Evolutionary conservation across 2,113 vertebrate species (phyloP).

Genomic region (Psephotus haematonotus): DNA sequence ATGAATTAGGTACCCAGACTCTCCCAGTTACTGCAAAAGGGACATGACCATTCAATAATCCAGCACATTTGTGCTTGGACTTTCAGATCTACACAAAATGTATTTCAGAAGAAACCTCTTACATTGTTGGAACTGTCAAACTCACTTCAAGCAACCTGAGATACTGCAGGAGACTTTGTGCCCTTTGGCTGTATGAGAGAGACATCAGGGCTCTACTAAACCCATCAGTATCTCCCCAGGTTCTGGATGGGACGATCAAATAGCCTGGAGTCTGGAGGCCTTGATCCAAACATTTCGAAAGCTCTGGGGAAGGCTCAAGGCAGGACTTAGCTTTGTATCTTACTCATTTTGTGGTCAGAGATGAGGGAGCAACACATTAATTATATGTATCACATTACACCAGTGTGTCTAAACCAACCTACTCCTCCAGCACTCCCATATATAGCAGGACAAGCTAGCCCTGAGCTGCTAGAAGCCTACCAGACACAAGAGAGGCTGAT

Average conservation of each 20-base stretch:
- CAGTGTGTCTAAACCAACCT: neutral
- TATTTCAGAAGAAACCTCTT: neutral
- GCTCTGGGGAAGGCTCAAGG: neutral
- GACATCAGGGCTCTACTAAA: neutral
- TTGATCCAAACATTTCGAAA: neutral
- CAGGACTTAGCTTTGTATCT: neutral
- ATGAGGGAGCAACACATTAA: neutral
- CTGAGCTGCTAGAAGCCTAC: neutral
- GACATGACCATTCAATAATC: neutral
- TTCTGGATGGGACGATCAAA: fast-evolving
- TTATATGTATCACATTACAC: neutral
- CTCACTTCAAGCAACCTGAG: neutral
- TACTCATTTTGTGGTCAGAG: neutral
- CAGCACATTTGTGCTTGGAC: neutral
- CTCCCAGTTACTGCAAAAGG: neutral
- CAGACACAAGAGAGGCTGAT: neutral
- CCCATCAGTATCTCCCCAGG: neutral
- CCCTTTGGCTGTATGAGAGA: neutral
- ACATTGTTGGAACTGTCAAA: neutral
- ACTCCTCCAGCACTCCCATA: neutral
- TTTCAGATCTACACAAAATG: neutral
- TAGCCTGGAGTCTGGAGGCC: neutral
- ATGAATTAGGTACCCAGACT: neutral
- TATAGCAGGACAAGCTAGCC: neutral
- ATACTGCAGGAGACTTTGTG: neutral